Evolutionary conservation across 2,888 invertebrate genomes (phyloP).

Genomic region (Mystacides longicornis): DNA sequence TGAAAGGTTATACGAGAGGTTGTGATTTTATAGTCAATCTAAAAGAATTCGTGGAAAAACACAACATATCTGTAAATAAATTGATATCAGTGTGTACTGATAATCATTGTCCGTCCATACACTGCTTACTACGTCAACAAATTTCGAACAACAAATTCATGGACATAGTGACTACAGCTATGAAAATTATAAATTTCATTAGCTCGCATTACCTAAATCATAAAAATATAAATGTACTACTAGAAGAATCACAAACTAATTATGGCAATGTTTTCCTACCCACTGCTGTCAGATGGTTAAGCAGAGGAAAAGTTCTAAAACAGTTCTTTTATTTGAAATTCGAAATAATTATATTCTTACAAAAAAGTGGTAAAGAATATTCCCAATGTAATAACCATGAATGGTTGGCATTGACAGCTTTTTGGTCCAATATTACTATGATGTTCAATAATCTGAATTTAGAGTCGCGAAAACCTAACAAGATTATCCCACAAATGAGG

Average conservation of each 20-base stretch:
- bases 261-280: not conserved
- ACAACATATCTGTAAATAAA: not conserved
- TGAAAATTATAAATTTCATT: not conserved
- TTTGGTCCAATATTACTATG: conserved; percentile 1
- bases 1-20: not conserved
- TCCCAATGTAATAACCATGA: not conserved
- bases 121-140: not conserved
- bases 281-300: not conserved
- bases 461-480: not conserved
- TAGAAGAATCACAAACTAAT: not conserved
- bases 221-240: not conserved
- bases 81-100: not conserved
- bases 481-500: too few species aligned
- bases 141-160: not conserved
- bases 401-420: not conserved
- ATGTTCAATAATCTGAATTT: conserved; percentile 3
- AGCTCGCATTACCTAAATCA: not conserved
- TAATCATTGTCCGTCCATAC: not conserved
- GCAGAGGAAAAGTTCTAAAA: not conserved
- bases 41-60: not conserved
- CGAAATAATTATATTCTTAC: not conserved
- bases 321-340: not conserved
- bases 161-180: not conserved
- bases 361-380: not conserved
- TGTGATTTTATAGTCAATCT: not conserved